Evolutionary conservation across 2,113 vertebrate genomes (phyloP), one percentile per base, ranked within the genome.

Genomic region (Pterocles burchelli): DNA sequence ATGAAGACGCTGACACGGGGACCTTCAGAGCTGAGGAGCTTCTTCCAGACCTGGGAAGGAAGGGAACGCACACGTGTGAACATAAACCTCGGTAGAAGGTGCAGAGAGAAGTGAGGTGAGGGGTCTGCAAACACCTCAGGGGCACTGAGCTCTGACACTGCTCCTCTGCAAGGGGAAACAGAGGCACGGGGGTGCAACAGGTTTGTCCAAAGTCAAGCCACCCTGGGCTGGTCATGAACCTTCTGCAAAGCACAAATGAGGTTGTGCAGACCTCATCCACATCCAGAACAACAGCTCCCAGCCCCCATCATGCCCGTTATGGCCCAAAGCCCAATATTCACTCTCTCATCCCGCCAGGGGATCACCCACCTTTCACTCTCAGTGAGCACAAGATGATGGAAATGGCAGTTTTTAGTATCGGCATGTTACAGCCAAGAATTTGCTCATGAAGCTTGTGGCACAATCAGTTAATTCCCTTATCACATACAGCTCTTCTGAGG

Each of bases 1-100:
- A 99, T 99, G 90, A 99, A 99, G 24, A 99, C 96, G 3, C 94
- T 99, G 71, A 99, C 89, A 72, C 95, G 82, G 2, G 98, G 98
- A 59, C 95, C 88, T 41, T 98, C 84, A 46, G 83, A 45, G 65
- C 93, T 98, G 20, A 98, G 90, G 62, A 99, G 95, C 95, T 94
- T 98, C 90, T 99, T 98, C 99, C 99, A 99, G 62, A 99, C 99
- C 99, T 99, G 58, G 24, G 54, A 84, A 68, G n/a, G 51, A 83
- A 92, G 46, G 24, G 41, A 76, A 62, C 12, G 70, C 3, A 22
- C 20, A 9, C 0, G 2, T 18, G 43, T 58, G 13, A 76, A 88
- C 48, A 29, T 2, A 18, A 2, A 59, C 2, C 28, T 52, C 11
- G 33, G 15, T 24, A 10, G 24, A 20, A 58, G 66, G 20, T 0